Base-by-base conservation (phyloP, 2,797 vertebrate species). In the Pelochelys cantorii region DNA sequence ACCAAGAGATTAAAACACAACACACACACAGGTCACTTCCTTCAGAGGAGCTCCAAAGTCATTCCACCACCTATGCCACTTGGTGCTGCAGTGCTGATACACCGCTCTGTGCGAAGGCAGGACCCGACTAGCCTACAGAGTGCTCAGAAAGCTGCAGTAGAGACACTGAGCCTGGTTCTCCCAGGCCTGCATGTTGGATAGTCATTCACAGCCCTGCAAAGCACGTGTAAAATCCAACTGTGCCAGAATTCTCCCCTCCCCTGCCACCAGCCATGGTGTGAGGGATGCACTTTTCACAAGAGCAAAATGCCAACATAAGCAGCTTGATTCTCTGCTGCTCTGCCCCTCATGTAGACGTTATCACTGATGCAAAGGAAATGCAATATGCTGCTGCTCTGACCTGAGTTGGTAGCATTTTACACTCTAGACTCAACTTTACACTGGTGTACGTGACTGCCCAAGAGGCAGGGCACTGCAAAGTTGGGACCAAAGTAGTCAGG, bases 91-190 rank as follows among this genome's bases (percentile, higher is more conserved):
- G 3, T 62, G 59, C 59, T 29, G 27, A 59, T 31, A 29, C 14
- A 31, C 27, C 27, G 29, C 29, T 15, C 7, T 29, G 52, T 62
- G 59, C 29, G 31, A 34, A 22, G 5, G 65, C 31, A 68, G n/a
- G 65, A 34, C n/a, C 65, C 2, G 5, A 37, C 18, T n/a, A 2
- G 42, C 62, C 25, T 25, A 53, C 22, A 31, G 5, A 0, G 0
- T 11, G 52, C 52, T 57, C 0, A 0, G 48, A 20, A 29, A 87
- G 11, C 0, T 0, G 55, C 85, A 53, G 62, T 80, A 34, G 4
- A 74, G 42, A 0, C 22, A 37, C 15, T 0, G 0, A 74, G 54
- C 27, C 59, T 23, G 55, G 0, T 0, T 15, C 20, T 17, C 0
- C 0, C 11, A 37, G 82, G 89, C 37, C 8, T 52, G 74, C 22